Base-by-base conservation (phyloP, 2,113 vertebrate species). In the Muntiacus muntjak region DNA sequence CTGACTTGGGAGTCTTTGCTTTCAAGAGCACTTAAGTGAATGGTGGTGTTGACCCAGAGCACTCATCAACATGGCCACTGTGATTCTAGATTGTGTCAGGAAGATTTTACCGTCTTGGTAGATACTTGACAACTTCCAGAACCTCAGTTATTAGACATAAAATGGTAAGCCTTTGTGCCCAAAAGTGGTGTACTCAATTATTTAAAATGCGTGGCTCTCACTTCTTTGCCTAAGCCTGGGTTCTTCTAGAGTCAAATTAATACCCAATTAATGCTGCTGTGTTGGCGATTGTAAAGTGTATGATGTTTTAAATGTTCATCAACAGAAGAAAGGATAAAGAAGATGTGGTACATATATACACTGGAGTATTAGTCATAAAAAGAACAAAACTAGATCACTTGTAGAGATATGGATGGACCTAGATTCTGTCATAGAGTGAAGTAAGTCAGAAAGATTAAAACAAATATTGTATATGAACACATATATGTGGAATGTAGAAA, bases 1-100 rank as follows among this genome's bases (percentile, higher is more conserved):
- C 25, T 67, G 28, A 57, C n/a, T n/a, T n/a, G 52, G 50, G 79
- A n/a, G 13, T 14, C 50, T 52, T 74, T 84, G 50, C 36, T 55
- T 74, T 74, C 40, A 74, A 21, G 50, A 26, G 36, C 28, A 58
- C 4, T 57, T 47, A 23, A n/a, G 9, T n/a, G 40, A 74, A 74
- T 1, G 6, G 5, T 58, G 17, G 26, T 52, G 13, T n/a, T 19
- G 30, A 40, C 21, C 6, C 7, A 5, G n/a, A 67, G 33, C 1
- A 33, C 33, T 33, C 12, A 4, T 25, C 36, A 71, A 4, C 81
- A 52, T 82, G 45, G 16, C 15, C 43, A 64, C 3, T 19, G 50
- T n/a, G 13, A 52, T 30, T 52, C 45, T 52, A 30, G 16, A 7
- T 36, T 64, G 17, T 84, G 26, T 71, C 26, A 21, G 45, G 36